Evolutionary conservation across 2,797 vertebrate genomes (phyloP).

Genomic region (Crax fasciolata): DNA sequence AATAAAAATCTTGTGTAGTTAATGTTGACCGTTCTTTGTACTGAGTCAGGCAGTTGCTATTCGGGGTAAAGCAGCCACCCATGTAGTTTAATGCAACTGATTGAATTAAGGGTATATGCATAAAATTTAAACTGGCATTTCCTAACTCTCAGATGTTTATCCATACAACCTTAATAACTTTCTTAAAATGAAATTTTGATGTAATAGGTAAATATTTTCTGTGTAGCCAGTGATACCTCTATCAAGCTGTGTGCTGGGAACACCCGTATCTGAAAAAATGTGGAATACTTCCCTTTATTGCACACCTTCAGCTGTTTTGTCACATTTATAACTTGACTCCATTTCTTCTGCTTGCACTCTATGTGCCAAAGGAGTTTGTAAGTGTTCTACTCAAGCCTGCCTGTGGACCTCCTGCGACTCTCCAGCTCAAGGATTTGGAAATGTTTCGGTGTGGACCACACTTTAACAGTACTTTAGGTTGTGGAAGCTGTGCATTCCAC

Average conservation of each 20-base stretch:
- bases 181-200: background rate
- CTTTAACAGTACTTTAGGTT: background rate
- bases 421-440: background rate
- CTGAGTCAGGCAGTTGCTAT: background rate
- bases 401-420: background rate
- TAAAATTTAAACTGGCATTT: background rate
- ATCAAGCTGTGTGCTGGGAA: background rate
- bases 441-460: rapidly evolving
- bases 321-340: background rate
- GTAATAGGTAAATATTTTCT: background rate
- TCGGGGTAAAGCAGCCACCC: background rate
- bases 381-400: background rate
- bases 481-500: background rate
- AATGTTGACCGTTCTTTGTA: background rate
- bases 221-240: background rate
- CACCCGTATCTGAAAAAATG: background rate
- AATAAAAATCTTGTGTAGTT: background rate
- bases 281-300: background rate
- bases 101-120: background rate
- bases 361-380: background rate
- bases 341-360: background rate
- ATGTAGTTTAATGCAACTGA: background rate
- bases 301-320: background rate
- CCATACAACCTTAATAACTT: background rate
- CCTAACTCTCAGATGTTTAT: background rate